Evolutionary conservation across 2,888 invertebrate genomes (phyloP).

Genomic region (Cheiracanthium punctorium): DNA sequence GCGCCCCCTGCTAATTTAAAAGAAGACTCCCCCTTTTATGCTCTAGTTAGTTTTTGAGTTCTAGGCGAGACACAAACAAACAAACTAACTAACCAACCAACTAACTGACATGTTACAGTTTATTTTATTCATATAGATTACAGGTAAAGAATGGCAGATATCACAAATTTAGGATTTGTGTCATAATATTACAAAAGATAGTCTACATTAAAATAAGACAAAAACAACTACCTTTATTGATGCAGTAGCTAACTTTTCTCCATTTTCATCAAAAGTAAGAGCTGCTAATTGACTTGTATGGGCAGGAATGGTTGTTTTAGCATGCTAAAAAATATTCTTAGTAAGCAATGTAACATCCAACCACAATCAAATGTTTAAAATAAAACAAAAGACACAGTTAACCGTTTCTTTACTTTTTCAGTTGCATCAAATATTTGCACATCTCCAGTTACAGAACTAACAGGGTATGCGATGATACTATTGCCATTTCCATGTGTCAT

Average conservation of each 20-base stretch:
- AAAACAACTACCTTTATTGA: constrained; percentile 37
- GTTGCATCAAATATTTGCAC: constrained; percentile 55
- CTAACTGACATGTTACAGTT: no score
- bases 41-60: no score
- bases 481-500: constrained; percentile 3
- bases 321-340: constrained; percentile 25
- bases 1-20: no score
- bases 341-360: background rate
- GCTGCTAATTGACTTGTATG: constrained; percentile 43
- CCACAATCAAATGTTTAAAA: background rate
- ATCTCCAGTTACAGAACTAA: constrained; percentile 37
- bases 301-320: constrained; percentile 57
- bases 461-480: constrained; percentile 45
- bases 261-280: constrained; percentile 48
- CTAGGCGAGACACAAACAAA: no score
- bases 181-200: background rate
- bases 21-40: no score
- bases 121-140: no score
- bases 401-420: constrained; percentile 5
- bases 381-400: no score
- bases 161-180: background rate
- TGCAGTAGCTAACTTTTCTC: constrained; percentile 50
- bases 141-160: background rate
- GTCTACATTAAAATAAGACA: background rate
- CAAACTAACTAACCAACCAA: no score